Evolutionary conservation across 92 coral and sea anemone species (phyloP).

Genomic region (Heteractis magnifica): DNA sequence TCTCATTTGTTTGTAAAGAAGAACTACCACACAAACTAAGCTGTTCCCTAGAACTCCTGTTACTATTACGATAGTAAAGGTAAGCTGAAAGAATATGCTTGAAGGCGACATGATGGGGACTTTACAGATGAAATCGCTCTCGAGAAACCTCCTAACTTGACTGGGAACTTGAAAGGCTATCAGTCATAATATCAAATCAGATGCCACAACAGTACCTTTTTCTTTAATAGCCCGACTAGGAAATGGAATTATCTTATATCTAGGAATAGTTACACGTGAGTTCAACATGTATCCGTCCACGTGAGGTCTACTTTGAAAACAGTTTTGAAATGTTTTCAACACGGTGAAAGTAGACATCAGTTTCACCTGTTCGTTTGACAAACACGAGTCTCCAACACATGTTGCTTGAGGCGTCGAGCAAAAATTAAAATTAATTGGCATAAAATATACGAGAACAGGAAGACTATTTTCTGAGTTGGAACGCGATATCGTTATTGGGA

Average conservation of each 20-base stretch:
- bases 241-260: no score
- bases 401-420: no score
- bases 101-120: neutral
- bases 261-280: neutral
- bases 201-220: neutral
- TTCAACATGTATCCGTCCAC: neutral
- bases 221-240: neutral
- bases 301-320: neutral
- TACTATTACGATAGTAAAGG: constrained; percentile 22
- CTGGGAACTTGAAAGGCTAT: neutral
- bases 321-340: neutral
- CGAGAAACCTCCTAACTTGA: neutral
- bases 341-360: no score
- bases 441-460: no score
- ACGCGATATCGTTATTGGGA: no score
- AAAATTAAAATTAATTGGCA: no score
- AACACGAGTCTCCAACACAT: neutral
- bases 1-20: constrained; percentile 38
- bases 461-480: no score
- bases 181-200: neutral
- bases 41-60: constrained; percentile 34
- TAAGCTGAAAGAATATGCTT: neutral
- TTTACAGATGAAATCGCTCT: no score
- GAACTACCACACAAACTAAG: constrained; percentile 33
- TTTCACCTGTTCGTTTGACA: neutral